Evolutionary conservation across 2,797 vertebrate genomes (phyloP).

Genomic region (Amazonetta brasiliensis): DNA sequence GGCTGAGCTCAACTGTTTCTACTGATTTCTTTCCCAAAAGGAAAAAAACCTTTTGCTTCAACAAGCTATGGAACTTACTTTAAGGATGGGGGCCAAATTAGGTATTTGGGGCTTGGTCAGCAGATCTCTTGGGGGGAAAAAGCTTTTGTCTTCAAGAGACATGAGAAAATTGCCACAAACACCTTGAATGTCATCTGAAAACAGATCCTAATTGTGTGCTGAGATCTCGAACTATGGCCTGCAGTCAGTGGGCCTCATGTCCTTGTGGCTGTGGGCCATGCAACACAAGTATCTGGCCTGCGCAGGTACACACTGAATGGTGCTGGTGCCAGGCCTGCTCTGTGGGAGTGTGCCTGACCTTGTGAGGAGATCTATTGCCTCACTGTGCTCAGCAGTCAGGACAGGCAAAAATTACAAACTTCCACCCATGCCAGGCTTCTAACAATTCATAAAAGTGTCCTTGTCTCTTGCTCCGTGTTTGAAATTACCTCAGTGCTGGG

Average conservation of each 20-base stretch:
- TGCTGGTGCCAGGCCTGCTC: background rate
- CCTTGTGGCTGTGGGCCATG: background rate
- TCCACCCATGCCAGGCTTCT: background rate
- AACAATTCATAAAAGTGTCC: background rate
- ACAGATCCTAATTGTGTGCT: background rate
- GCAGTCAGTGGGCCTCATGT: background rate
- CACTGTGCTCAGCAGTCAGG: background rate
- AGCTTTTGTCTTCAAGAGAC: background rate
- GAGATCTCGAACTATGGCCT: background rate
- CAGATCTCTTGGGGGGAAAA: background rate
- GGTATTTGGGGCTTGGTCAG: background rate
- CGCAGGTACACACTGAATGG: background rate
- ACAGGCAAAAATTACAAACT: background rate
- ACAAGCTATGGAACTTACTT: background rate
- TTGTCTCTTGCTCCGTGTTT: background rate
- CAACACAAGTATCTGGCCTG: constrained; percentile 11
- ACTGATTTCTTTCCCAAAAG: background rate
- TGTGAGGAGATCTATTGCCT: background rate
- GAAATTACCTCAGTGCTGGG: background rate
- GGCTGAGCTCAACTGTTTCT: constrained; percentile 22
- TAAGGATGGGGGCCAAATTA: background rate
- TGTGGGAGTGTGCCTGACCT: fast-evolving
- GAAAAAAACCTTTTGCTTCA: background rate
- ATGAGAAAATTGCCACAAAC: background rate
- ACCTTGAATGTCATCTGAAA: background rate